phyloP scores from a whole-genome alignment of 2,113 vertebrate species.

The Balaenoptera acutorostrata region DNA sequence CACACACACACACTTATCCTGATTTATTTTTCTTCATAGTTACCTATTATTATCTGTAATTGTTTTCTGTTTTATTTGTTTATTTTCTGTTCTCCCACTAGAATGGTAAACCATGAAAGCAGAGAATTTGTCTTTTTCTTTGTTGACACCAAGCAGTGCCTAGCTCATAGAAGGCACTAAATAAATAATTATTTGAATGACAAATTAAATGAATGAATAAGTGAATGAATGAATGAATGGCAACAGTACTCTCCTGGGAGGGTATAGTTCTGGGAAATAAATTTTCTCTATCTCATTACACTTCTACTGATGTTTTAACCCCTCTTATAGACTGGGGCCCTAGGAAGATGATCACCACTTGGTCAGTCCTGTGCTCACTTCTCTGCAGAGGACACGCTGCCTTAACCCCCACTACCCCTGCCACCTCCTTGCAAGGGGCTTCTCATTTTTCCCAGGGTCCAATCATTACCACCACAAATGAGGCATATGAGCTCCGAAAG shows the following conservation, averaged over 20 bases:
- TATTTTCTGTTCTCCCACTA: neutral
- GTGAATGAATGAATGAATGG: neutral
- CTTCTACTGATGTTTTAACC: neutral
- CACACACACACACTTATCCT: neutral
- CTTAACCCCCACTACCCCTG: neutral
- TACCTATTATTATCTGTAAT: neutral
- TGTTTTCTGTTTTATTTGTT: neutral
- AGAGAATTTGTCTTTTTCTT: neutral
- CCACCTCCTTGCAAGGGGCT: neutral
- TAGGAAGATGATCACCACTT: neutral
- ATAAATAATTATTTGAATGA: neutral
- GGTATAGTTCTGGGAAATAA: neutral
- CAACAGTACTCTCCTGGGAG: neutral
- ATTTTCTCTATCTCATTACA: neutral
- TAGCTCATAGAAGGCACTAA: neutral
- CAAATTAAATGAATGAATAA: neutral
- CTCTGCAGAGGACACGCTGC: neutral
- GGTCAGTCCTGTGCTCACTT: neutral
- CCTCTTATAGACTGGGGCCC: neutral
- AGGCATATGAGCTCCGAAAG: neutral
- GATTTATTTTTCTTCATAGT: conserved; percentile 32
- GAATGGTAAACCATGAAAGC: neutral
- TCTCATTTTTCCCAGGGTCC: neutral
- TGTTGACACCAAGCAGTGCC: neutral
- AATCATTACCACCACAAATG: neutral